A percentile compares a stretch with the other conserved stretches of the same genome.
Conservation (phyloP, 2,888 invertebrate genomes). For the Caenorhabditis japonica region DNA sequence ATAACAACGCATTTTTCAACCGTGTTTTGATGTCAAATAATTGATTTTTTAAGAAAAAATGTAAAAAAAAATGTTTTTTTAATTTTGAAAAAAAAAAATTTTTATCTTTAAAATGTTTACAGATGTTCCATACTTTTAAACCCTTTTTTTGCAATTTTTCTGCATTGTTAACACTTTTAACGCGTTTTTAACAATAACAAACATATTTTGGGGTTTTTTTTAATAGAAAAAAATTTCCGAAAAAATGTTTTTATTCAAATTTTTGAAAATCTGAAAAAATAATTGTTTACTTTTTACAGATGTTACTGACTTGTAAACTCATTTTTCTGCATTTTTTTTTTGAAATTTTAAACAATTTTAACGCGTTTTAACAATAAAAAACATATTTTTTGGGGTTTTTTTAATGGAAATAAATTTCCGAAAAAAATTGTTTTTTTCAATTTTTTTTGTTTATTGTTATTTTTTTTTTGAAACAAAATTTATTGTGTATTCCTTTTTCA, state of each 20-base stretch:
- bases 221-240: too few species aligned
- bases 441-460: not conserved
- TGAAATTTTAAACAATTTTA: not conserved
- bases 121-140: too few species aligned
- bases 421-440: conserved; percentile 76
- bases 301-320: not conserved
- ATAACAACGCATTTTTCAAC: too few species aligned
- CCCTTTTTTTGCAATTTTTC: too few species aligned
- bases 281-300: not conserved
- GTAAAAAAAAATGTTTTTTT: too few species aligned
- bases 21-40: too few species aligned
- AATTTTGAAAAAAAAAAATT: too few species aligned
- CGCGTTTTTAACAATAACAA: too few species aligned
- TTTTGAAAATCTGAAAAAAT: not conserved
- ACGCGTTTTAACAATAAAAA: not conserved
- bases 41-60: too few species aligned
- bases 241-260: not conserved
- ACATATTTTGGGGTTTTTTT: too few species aligned
- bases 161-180: too few species aligned
- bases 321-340: not conserved
- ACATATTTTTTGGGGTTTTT: not conserved
- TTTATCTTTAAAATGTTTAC: too few species aligned
- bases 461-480: not conserved
- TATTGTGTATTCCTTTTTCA: not conserved
- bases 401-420: conserved; percentile 1